Evolutionary conservation across 2,888 invertebrate species (phyloP).

Genomic region (Cepaea hortensis): DNA sequence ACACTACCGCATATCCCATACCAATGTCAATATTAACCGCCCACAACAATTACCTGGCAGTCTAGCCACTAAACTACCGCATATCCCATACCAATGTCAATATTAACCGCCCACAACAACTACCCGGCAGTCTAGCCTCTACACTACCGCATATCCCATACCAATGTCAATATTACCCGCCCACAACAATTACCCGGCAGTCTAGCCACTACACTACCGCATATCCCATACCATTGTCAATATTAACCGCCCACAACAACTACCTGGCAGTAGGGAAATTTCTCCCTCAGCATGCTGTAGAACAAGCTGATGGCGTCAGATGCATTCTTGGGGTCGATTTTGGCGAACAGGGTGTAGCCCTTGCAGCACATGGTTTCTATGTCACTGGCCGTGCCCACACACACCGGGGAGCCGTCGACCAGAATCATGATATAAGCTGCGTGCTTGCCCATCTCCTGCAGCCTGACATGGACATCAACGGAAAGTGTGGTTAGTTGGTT

Average conservation of each 20-base stretch:
- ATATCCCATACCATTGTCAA: too few species aligned
- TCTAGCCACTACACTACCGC: too few species aligned
- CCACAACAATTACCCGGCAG: too few species aligned
- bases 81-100: too few species aligned
- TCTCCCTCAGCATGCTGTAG: not conserved
- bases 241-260: too few species aligned
- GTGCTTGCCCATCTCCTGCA: slow-evolving; percentile 14
- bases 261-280: slow-evolving; percentile 12
- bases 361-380: not conserved
- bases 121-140: not conserved
- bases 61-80: too few species aligned
- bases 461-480: not conserved
- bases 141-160: too few species aligned
- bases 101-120: too few species aligned
- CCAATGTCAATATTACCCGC: too few species aligned
- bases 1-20: too few species aligned
- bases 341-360: slow-evolving; percentile 32
- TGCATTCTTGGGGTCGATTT: slow-evolving; percentile 9
- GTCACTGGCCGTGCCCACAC: not conserved
- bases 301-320: not conserved
- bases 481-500: not conserved
- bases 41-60: too few species aligned
- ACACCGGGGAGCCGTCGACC: not conserved
- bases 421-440: slow-evolving; percentile 23
- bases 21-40: too few species aligned